Evolutionary conservation across 1,140 invertebrate genomes (phyloP), one percentile per base, ranked within the genome.

Genomic region (Procambarus virginalis): DNA sequence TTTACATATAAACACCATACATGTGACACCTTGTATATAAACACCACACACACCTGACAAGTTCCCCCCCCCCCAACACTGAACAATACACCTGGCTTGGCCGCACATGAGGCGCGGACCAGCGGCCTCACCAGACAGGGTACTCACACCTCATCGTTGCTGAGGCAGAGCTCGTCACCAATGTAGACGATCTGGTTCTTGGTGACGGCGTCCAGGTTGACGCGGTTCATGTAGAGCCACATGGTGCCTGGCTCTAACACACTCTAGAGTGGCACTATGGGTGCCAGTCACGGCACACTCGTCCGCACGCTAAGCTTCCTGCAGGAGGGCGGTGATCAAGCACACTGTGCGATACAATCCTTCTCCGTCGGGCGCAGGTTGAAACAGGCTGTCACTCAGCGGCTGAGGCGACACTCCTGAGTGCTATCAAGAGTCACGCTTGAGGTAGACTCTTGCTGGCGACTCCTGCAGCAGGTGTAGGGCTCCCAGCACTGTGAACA

Each of bases 221-320:
- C 84, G 64, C 91, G 91, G 84, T 91, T 91, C 91, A 91, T 91
- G 70, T 91, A 91, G 10, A 91, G 87, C 91, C 91, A 91, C 91
- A 91, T 91, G 48, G 70, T 84, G 85, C 5, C 68, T 73, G 68
- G 22, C 22, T 17, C 60, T 64, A 17, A 0, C 60, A 10, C 4
- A 64, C 60, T 17, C 60, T 34, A 64, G 12, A 20, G 12, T 1
- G 17, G 4, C 60, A 64, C 60, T 12, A 5, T 55, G 51, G 51
- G 51, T 55, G 51, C 51, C 51, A 55, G 34, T 34, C 34, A 55
- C 12, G 51, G 6, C 51, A 55, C 51, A 9, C 8, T 8, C 51
- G 12, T 12, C 12, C 2, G 6, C 51, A 55, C 51, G 51, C 8
- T 55, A 5, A 1, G 51, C 34, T 34, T 4, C 8, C 51, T 55